phyloP scores from a whole-genome alignment of 2,113 vertebrate species.

The Aythya baeri region DNA sequence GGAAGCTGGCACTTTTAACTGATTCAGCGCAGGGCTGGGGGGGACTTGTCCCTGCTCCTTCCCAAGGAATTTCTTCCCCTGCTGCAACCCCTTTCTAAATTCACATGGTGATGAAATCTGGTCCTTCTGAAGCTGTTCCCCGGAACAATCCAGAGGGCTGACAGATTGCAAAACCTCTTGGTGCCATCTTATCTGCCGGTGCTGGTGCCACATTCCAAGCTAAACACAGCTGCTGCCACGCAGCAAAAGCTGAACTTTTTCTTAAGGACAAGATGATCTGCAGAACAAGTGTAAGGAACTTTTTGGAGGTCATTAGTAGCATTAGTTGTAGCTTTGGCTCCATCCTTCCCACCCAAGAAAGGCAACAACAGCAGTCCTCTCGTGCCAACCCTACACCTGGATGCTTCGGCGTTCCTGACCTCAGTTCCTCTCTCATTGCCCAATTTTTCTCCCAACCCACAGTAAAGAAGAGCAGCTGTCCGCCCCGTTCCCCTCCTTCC shows the following conservation, averaged over 20 bases:
- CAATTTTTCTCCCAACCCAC: not conserved
- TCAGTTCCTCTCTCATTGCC: not conserved
- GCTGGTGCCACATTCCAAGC: conserved; percentile 7
- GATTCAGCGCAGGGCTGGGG: rapidly evolving
- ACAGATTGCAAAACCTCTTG: not conserved
- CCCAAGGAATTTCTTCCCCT: not conserved
- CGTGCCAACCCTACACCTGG: rapidly evolving
- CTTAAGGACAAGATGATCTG: not conserved
- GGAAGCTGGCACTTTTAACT: not conserved
- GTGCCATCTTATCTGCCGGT: not conserved
- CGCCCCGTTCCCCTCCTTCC: not conserved
- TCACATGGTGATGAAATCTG: rapidly evolving
- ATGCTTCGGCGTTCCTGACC: not conserved
- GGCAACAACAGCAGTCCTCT: not conserved
- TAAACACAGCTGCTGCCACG: conserved; percentile 18
- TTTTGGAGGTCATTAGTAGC: not conserved
- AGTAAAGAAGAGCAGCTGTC: not conserved
- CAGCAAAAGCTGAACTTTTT: not conserved
- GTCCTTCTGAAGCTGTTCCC: not conserved
- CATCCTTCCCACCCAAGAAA: not conserved
- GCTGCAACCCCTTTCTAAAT: not conserved
- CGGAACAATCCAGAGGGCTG: not conserved
- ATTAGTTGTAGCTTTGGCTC: not conserved
- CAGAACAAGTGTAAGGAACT: not conserved
- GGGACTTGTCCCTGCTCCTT: not conserved